Percentiles rank a stretch among this genome's conserved stretches.
Conservation (phyloP, 2,797 vertebrate species). For the Sphenopsis melanotis region DNA sequence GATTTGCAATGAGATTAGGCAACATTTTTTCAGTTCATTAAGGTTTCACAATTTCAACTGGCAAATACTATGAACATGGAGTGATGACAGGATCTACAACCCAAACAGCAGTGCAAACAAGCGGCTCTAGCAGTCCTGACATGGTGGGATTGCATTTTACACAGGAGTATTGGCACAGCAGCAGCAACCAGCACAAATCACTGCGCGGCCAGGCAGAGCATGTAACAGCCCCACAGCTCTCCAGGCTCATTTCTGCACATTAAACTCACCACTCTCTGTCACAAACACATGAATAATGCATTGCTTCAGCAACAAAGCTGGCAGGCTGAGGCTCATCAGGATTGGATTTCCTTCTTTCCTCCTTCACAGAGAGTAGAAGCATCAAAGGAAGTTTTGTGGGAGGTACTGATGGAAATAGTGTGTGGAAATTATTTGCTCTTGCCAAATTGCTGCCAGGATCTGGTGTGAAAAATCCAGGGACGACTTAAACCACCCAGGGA, state of each 20-base stretch:
- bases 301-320: not conserved
- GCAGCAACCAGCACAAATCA: not conserved
- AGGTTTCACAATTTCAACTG: not conserved
- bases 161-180: not conserved
- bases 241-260: not conserved
- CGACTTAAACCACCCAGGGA: not conserved
- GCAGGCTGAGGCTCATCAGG: not conserved
- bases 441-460: rapidly evolving
- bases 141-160: not conserved
- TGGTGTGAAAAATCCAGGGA: not conserved
- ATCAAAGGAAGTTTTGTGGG: not conserved
- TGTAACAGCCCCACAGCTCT: not conserved
- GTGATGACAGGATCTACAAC: not conserved
- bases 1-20: not conserved
- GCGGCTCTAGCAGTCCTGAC: not conserved
- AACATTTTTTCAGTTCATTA: not conserved
- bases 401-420: not conserved
- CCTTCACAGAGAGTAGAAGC: not conserved
- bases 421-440: not conserved
- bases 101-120: not conserved
- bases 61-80: not conserved
- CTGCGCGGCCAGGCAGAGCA: not conserved
- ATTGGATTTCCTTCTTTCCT: not conserved
- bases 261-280: not conserved
- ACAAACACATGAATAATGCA: slow-evolving; percentile 30